phyloP scores from a whole-genome alignment of 1,140 invertebrate species.

The Solen grandis region DNA sequence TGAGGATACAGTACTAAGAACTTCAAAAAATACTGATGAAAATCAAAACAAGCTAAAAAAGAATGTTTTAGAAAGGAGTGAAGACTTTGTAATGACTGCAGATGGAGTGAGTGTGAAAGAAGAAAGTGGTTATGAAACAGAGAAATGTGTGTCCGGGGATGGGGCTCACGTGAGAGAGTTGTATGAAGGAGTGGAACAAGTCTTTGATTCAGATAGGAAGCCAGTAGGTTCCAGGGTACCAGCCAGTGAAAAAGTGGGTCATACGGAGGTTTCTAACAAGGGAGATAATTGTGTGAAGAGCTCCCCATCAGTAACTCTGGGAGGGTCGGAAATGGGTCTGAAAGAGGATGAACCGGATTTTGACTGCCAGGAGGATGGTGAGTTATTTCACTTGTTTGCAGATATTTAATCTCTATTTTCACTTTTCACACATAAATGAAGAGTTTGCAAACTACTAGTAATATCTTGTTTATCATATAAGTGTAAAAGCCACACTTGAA shows the following conservation, averaged over 20 bases:
- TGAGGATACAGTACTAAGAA: neutral
- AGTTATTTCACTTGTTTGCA: conserved; percentile 2
- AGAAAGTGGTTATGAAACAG: too few species aligned
- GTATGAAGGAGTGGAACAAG: neutral
- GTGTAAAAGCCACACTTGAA: too few species aligned
- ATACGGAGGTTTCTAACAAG: neutral
- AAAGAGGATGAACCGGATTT: neutral
- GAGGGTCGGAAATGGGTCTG: neutral
- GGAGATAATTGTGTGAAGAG: conserved; percentile 4
- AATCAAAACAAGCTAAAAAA: too few species aligned
- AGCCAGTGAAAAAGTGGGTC: neutral
- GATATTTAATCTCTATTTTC: too few species aligned
- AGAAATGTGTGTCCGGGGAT: too few species aligned
- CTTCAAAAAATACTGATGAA: neutral
- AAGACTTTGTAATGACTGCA: too few species aligned
- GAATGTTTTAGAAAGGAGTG: too few species aligned
- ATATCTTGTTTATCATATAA: too few species aligned
- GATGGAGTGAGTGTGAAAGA: too few species aligned
- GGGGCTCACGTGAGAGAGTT: too few species aligned
- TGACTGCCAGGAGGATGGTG: conserved; percentile 8
- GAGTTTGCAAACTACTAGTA: too few species aligned
- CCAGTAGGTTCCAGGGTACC: neutral
- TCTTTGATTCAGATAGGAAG: neutral
- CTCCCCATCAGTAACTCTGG: neutral
- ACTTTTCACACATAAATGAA: too few species aligned